These are phyloP conservation scores for Peromyscus nudipes DNA, from an alignment of 2,797 vertebrate species.

Conservation along the genomic window DNA sequence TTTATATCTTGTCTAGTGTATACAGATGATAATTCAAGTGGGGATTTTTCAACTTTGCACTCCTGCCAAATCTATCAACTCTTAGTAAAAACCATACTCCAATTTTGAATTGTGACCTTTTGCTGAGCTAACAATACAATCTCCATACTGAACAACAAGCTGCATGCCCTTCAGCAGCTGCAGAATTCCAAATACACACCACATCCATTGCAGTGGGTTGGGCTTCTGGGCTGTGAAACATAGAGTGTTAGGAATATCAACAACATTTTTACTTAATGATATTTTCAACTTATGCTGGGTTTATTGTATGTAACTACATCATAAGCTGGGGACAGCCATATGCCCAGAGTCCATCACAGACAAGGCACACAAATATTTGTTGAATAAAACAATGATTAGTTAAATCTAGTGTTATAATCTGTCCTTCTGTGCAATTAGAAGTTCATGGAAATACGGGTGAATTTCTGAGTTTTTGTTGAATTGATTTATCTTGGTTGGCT, in stretches of 20 bases:
- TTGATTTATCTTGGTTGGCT: neutral
- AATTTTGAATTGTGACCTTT: neutral
- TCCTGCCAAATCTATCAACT: neutral
- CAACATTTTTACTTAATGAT: neutral
- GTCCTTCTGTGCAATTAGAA: neutral
- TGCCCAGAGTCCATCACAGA: neutral
- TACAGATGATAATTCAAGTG: neutral
- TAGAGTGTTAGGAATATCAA: neutral
- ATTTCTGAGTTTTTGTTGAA: conserved; percentile 31
- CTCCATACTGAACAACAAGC: neutral
- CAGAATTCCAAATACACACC: neutral
- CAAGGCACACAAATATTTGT: neutral
- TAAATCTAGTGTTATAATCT: neutral
- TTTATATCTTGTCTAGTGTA: neutral
- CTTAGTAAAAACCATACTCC: neutral
- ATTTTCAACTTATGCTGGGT: neutral
- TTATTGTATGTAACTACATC: neutral
- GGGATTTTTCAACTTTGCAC: neutral
- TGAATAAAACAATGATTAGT: neutral
- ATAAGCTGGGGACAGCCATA: neutral
- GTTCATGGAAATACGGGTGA: neutral
- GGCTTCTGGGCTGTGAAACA: too few species aligned
- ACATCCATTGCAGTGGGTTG: neutral
- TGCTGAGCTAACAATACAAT: neutral
- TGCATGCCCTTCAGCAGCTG: neutral